Evolutionary conservation across 2,888 invertebrate species (phyloP).

Genomic region (Dicyrtomina minuta): DNA sequence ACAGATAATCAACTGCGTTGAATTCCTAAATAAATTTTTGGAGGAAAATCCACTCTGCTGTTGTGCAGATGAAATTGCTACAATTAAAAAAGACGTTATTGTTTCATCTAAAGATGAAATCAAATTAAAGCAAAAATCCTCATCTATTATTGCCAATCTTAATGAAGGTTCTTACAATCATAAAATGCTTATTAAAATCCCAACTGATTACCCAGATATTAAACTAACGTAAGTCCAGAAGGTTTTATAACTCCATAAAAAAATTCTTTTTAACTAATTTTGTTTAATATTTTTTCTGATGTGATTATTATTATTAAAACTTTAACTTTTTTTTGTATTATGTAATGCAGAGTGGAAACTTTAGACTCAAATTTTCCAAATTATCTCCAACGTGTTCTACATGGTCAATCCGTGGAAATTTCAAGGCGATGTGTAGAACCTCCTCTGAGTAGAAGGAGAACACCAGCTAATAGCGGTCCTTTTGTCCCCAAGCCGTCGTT

Average conservation of each 20-base stretch:
- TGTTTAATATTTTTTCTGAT: background rate
- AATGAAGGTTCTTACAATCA: slow-evolving; percentile 65
- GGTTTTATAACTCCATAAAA: slow-evolving; percentile 1
- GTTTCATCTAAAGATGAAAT: slow-evolving; percentile 60
- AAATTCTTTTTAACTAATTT: background rate
- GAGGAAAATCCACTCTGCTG: slow-evolving; percentile 71
- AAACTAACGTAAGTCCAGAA: slow-evolving; percentile 59
- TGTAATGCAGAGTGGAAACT: slow-evolving; percentile 58
- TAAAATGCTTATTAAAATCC: slow-evolving; percentile 63
- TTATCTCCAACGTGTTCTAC: slow-evolving; percentile 64
- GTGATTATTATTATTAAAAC: slow-evolving; percentile 8
- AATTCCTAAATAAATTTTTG: slow-evolving; percentile 67
- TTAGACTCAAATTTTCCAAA: slow-evolving; percentile 68
- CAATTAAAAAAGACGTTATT: slow-evolving; percentile 58
- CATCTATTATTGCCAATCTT: slow-evolving; percentile 63
- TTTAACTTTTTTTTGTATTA: background rate
- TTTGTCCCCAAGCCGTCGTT: slow-evolving; percentile 68
- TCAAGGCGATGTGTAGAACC: slow-evolving; percentile 70
- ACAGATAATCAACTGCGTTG: slow-evolving; percentile 63
- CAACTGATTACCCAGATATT: slow-evolving; percentile 66
- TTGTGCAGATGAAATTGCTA: slow-evolving; percentile 70
- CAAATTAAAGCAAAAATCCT: slow-evolving; percentile 68
- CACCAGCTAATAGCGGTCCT: slow-evolving; percentile 58
- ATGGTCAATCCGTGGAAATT: slow-evolving; percentile 68
- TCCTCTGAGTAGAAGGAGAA: slow-evolving; percentile 62